Evolutionary conservation across 2,888 invertebrate species (phyloP), one percentile per base, ranked within the genome.

Genomic region (Elmis aenea): DNA sequence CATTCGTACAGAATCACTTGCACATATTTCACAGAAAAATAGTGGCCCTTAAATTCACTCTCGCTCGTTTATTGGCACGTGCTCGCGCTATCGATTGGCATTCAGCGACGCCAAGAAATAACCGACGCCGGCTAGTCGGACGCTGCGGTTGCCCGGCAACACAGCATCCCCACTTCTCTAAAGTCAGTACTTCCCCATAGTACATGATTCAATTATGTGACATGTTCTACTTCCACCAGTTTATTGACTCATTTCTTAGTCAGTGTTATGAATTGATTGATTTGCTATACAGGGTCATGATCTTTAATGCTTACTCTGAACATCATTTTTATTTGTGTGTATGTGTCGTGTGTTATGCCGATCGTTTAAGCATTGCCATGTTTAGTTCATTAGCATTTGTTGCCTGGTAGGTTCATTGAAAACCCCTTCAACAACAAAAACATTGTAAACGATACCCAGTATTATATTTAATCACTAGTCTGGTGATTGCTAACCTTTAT

Each of bases 161-260:
- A 45, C 64, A 63, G 62, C 63, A 55, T 63, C 64, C 66, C 63
- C 58, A 59, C 62, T 57, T 52, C 41, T 50, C 44, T 41, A 45
- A 51, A 49, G 49, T 49, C 46, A 55, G 51, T 50, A 40, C 45
- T 39, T 41, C 43, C 43, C 42, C 47, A 38, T 43, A 50, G 55
- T 58, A 54, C 58, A 60, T 64, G 64, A 66, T 66, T 66, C 64
- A 65, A 66, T 66, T 66, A 66, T 61, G 59, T 57, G 64, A 64
- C 64, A 64, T 60, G 61, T 61, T 62, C 62, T 50, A 59, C 55
- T 59, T 59, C 51, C 55, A 50, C 45, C 55, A 58, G 58, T 63
- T 62, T 62, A 63, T 64, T 61, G 63, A 64, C 64, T 62, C 55
- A 58, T 58, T 62, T 57, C 58, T 59, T 59, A 53, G 42, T 33